Evolutionary conservation across 1,140 invertebrate species (phyloP).

Genomic region (Aphis craccivora): DNA sequence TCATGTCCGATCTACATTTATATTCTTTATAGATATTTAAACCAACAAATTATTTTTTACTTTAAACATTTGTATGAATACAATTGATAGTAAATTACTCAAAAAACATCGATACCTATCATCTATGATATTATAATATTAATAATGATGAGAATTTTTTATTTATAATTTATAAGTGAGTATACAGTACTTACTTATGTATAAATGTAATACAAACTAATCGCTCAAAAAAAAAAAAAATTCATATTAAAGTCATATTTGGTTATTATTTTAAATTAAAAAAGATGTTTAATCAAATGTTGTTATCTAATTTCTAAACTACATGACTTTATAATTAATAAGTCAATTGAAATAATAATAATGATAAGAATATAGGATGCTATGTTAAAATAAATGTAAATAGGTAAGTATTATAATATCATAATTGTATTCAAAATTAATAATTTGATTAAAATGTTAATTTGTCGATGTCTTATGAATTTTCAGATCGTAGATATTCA

Average conservation of each 20-base stretch:
- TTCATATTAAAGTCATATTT: background rate
- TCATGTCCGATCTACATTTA: background rate
- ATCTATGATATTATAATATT: background rate
- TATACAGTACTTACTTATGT: background rate
- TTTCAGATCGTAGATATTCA: background rate
- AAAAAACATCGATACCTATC: background rate
- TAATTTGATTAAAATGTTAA: background rate
- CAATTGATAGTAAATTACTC: background rate
- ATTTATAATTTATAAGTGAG: background rate
- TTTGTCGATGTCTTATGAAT: background rate
- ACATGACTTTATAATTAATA: too few relatives aligned
- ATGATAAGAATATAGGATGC: background rate
- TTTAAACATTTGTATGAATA: background rate
- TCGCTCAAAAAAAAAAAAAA: background rate
- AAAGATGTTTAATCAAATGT: background rate
- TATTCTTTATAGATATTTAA: background rate
- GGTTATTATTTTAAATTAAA: background rate
- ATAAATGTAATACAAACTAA: background rate
- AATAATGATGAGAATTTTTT: background rate
- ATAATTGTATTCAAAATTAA: constrained; percentile 6
- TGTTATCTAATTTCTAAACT: background rate
- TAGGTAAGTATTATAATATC: background rate
- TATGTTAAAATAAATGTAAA: background rate
- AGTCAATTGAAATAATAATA: background rate
- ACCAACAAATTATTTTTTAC: background rate